Evolutionary conservation across 2,113 vertebrate species (phyloP).

Genomic region (Hippocampus zosterae): DNA sequence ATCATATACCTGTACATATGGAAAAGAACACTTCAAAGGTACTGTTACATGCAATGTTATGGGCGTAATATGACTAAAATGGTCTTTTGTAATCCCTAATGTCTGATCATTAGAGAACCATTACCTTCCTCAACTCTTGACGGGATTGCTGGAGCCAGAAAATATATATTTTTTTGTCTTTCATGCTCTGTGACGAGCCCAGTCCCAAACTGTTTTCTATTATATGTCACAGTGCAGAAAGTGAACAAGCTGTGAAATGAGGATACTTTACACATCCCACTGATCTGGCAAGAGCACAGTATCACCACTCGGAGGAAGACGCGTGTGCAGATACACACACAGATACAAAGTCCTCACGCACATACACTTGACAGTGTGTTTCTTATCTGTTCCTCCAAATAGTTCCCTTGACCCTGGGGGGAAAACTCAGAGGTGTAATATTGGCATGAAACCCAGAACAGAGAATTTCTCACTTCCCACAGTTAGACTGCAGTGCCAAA

Average conservation of each 20-base stretch:
- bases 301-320: conserved; percentile 1
- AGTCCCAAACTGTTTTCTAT: neutral
- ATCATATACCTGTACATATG: too few relatives aligned
- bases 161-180: neutral
- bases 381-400: conserved; percentile 26
- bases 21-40: too few relatives aligned
- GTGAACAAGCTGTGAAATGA: conserved; percentile 3
- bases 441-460: conserved; percentile 32
- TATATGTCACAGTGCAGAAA: neutral
- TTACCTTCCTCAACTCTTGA: neutral
- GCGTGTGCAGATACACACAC: conserved; percentile 8
- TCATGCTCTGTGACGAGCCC: neutral
- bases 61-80: too few relatives aligned
- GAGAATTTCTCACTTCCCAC: conserved; percentile 35
- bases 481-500: conserved; percentile 25
- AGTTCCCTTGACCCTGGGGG: conserved; percentile 33
- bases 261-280: neutral
- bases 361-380: neutral
- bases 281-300: conserved; percentile 1
- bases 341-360: neutral
- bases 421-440: conserved; percentile 31
- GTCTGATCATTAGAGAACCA: neutral
- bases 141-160: neutral
- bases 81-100: too few relatives aligned
- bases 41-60: too few relatives aligned